Percentiles rank a stretch among this genome's conserved stretches.
phyloP scores from a whole-genome alignment of 2,888 invertebrate genomes.

The Drosophila multiciliata region DNA sequence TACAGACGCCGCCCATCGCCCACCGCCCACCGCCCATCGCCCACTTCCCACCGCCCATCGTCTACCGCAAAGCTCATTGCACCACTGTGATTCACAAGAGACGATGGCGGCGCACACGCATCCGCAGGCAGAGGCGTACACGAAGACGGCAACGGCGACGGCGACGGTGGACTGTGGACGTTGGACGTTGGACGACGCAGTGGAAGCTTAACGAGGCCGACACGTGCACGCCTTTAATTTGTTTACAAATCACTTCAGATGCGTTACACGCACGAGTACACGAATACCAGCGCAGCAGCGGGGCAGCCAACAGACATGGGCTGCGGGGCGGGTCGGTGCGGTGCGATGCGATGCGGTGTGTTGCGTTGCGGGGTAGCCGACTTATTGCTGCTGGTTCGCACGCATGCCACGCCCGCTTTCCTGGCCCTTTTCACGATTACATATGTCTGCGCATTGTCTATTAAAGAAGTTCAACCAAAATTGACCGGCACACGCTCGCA shows the following conservation, averaged over 20 bases:
- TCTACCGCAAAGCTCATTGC: slow-evolving; percentile 62
- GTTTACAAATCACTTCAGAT: slow-evolving; percentile 85
- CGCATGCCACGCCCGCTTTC: slow-evolving; percentile 61
- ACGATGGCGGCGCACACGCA: slow-evolving; percentile 51
- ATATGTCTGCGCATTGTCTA: slow-evolving; percentile 47
- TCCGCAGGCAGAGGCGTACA: slow-evolving; percentile 13
- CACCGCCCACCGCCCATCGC: slow-evolving; percentile 25
- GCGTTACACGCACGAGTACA: slow-evolving; percentile 82
- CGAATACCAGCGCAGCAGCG: slow-evolving; percentile 34
- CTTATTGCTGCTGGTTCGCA: slow-evolving; percentile 49
- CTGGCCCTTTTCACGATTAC: slow-evolving; percentile 2
- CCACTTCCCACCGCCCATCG: slow-evolving; percentile 17
- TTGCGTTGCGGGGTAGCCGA: slow-evolving; percentile 9
- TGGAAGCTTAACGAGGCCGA: slow-evolving; percentile 83
- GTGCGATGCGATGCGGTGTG: not conserved
- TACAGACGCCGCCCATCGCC: slow-evolving; percentile 8
- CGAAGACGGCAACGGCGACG: not conserved
- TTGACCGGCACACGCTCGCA: slow-evolving; percentile 57
- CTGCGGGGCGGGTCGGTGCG: not conserved
- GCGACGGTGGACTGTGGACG: slow-evolving; percentile 17
- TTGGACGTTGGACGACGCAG: slow-evolving; percentile 55
- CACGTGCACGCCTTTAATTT: slow-evolving; percentile 85
- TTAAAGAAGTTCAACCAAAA: slow-evolving; percentile 59
- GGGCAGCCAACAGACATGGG: slow-evolving; percentile 4
- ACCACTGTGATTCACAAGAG: slow-evolving; percentile 53